Evolutionary conservation across 2,797 vertebrate species (phyloP).

Genomic region (Manis pentadactyla): DNA sequence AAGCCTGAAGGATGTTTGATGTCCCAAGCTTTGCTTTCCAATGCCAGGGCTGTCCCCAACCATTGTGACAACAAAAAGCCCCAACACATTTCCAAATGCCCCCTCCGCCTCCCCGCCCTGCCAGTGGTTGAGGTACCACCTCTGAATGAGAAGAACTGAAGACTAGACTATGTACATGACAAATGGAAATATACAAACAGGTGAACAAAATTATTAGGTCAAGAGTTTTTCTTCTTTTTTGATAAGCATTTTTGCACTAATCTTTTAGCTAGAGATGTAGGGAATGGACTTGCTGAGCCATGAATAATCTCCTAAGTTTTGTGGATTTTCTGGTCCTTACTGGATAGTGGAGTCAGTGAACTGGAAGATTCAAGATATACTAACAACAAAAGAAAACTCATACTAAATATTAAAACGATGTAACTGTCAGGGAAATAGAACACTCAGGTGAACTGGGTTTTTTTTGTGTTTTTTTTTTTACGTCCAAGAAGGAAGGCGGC

Average conservation of each 20-base stretch:
- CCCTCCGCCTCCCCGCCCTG: no score
- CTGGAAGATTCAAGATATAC: background rate
- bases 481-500: background rate
- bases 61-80: background rate
- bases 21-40: conserved; percentile 14
- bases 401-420: background rate
- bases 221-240: background rate
- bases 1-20: conserved; percentile 23
- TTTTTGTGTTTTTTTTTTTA: background rate
- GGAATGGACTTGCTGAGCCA: background rate
- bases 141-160: conserved; percentile 17
- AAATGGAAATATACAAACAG: conserved; percentile 38
- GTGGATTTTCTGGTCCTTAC: background rate
- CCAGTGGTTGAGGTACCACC: background rate
- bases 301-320: background rate
- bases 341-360: conserved; percentile 21
- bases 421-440: background rate
- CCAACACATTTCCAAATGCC: background rate
- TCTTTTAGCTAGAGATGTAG: background rate
- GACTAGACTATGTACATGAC: background rate
- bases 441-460: background rate
- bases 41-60: background rate
- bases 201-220: background rate
- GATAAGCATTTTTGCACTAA: background rate
- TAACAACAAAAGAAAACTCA: conserved; percentile 41